Evolutionary conservation across 2,113 vertebrate genomes (phyloP).

Genomic region (Paramisgurnus dabryanus): DNA sequence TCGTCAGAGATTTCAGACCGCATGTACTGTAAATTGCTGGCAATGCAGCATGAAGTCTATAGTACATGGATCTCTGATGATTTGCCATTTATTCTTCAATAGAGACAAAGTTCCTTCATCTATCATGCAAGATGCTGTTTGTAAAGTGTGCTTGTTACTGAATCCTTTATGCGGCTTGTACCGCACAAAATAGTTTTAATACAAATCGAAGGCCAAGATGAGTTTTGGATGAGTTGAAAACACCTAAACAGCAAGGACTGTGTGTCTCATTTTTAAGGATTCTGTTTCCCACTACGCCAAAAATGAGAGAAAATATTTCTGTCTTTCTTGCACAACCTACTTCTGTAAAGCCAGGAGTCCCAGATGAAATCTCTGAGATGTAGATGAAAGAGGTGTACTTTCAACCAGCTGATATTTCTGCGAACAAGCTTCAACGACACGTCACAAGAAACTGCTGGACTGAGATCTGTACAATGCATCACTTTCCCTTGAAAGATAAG

Average conservation of each 20-base stretch:
- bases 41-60: conserved; percentile 1
- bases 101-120: conserved; percentile 2
- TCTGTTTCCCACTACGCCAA: neutral
- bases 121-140: neutral
- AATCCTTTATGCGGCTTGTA: neutral
- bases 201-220: neutral
- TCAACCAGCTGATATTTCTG: conserved; percentile 9
- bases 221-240: neutral
- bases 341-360: neutral
- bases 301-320: neutral
- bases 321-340: neutral
- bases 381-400: neutral
- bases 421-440: neutral
- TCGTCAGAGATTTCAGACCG: neutral
- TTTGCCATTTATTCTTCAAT: conserved; percentile 32
- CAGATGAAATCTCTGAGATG: too few relatives aligned
- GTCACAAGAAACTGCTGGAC: neutral
- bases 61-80: neutral
- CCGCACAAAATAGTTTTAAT: neutral
- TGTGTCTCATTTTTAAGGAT: neutral
- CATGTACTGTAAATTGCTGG: conserved; percentile 16
- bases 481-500: too few relatives aligned
- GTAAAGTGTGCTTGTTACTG: neutral
- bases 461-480: neutral
- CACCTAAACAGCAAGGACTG: neutral